Conservation (phyloP, 2,113 vertebrate genomes). For the Alethe castanea region DNA sequence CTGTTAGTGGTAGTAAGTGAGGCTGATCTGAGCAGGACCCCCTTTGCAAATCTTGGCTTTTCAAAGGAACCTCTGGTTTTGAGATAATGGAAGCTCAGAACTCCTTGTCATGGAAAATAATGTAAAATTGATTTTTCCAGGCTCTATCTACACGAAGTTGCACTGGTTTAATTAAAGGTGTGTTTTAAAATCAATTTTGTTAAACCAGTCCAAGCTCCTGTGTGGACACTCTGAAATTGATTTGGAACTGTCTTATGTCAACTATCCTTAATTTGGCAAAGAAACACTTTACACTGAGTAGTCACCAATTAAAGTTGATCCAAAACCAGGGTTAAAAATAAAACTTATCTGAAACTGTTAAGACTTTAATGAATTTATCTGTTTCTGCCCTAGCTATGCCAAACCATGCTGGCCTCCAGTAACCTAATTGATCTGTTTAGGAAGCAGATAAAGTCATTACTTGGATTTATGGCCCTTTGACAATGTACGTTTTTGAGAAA, state of each 20-base stretch:
- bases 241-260: conserved; percentile 23
- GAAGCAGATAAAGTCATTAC: neutral
- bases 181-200: conserved; percentile 38
- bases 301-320: neutral
- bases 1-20: neutral
- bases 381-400: neutral
- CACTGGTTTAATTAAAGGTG: conserved; percentile 54
- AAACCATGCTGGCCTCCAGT: neutral
- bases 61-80: conserved; percentile 16
- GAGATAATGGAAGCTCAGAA: conserved; percentile 55
- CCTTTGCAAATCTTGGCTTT: conserved; percentile 9
- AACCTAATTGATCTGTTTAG: neutral
- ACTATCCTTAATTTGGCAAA: neutral
- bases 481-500: neutral
- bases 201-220: conserved; percentile 40
- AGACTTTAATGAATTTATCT: neutral
- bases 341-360: neutral
- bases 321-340: neutral
- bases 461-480: neutral
- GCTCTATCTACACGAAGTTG: conserved; percentile 28
- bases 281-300: neutral
- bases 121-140: conserved; percentile 50
- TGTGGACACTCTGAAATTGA: conserved; percentile 19
- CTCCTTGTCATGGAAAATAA: conserved; percentile 42
- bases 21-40: conserved; percentile 7